Conservation (phyloP, 2,888 invertebrate species). For the Calephelis perditalis region DNA sequence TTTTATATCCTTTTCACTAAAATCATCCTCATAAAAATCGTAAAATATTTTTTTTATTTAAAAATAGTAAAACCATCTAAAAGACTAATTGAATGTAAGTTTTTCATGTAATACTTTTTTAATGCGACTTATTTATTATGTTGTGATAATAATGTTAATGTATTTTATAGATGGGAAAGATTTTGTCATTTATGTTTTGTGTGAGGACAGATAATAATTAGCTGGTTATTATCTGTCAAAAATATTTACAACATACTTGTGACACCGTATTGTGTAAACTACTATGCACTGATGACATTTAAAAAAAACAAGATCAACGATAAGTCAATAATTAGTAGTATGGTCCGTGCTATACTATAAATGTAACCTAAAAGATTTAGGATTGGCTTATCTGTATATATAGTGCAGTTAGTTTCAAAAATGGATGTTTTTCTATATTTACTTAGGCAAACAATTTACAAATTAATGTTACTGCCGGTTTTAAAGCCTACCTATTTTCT, state of each 20-base stretch:
- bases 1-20: constrained; percentile 32
- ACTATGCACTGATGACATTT: too few relatives aligned
- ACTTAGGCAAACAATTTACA: constrained; percentile 1
- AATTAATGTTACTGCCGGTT: constrained; percentile 9
- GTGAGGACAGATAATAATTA: constrained; percentile 20
- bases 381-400: too few relatives aligned
- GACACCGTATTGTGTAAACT: background rate
- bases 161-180: constrained; percentile 35
- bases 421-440: background rate
- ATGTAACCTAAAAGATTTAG: too few relatives aligned
- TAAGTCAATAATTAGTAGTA: too few relatives aligned
- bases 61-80: constrained; percentile 64
- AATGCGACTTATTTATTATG: constrained; percentile 56
- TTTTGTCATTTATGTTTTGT: constrained; percentile 9
- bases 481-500: constrained; percentile 7
- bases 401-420: background rate
- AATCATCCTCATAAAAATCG: constrained; percentile 53
- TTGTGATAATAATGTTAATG: constrained; percentile 48
- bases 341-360: too few relatives aligned
- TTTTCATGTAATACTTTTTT: constrained; percentile 58
- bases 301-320: too few relatives aligned
- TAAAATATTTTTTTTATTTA: constrained; percentile 52
- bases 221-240: background rate
- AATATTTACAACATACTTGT: background rate
- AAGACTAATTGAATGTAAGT: constrained; percentile 54